Conservation (phyloP, 30 jellyfish, hydroid and myxozoan species). For the Nemopilema nomurai region DNA sequence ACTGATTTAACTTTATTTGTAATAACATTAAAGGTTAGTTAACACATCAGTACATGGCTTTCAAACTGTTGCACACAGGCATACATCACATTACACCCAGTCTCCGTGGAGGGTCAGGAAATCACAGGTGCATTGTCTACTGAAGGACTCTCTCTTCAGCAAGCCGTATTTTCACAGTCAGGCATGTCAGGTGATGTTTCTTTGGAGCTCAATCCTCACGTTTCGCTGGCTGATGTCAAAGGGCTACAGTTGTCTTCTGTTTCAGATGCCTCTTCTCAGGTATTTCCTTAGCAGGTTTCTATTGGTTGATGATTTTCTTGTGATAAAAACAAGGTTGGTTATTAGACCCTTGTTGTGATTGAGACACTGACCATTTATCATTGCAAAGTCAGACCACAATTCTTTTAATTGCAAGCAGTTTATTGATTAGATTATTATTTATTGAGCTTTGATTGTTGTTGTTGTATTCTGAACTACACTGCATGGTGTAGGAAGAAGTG, state of each 20-base stretch:
- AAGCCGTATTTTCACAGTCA: constrained; percentile 72
- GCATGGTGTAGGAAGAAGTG: no score
- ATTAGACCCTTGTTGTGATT: no score
- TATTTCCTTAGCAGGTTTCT: no score
- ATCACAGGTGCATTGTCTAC: constrained; percentile 70
- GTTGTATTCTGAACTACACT: no score
- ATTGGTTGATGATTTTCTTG: no score
- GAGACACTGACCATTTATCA: no score
- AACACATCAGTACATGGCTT: no score
- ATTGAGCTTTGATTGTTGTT: no score
- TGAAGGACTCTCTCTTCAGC: constrained; percentile 86
- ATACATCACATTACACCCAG: constrained; percentile 92
- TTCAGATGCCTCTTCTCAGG: constrained; percentile 56
- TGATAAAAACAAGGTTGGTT: no score
- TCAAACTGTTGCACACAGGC: constrained; percentile 35
- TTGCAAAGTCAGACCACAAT: no score
- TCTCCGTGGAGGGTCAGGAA: constrained; percentile 84
- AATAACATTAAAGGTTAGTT: neutral
- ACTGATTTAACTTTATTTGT: neutral
- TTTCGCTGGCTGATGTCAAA: constrained; percentile 56
- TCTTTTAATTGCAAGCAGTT: no score
- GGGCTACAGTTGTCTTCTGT: constrained; percentile 56
- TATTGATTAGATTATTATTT: no score
- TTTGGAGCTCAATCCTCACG: constrained; percentile 56
- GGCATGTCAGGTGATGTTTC: constrained; percentile 70